Evolutionary conservation across 2,113 vertebrate species (phyloP).

Genomic region (Gobiocypris rarus): DNA sequence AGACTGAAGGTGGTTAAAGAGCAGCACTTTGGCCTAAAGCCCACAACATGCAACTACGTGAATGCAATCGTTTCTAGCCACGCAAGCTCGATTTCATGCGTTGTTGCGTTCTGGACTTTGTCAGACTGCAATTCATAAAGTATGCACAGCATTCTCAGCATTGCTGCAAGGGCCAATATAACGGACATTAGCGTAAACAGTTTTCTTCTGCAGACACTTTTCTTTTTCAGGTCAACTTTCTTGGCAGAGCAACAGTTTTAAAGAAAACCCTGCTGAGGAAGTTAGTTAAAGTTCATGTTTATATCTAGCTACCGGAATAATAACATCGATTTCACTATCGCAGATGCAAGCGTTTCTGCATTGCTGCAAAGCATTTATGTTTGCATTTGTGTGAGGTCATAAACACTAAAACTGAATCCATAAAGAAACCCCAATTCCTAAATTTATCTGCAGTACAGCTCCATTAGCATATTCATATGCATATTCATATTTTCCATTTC

Average conservation of each 20-base stretch:
- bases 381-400: not conserved
- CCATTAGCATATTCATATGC: conserved; percentile 24
- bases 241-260: not conserved
- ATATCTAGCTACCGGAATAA: not conserved
- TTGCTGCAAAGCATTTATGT: not conserved
- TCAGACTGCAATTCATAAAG: not conserved
- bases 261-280: not conserved
- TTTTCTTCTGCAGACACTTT: not conserved
- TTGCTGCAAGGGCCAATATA: conserved; percentile 3
- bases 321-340: not conserved
- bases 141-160: not conserved
- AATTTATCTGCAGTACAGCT: conserved; percentile 3
- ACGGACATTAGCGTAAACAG: not conserved
- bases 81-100: not conserved
- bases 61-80: not conserved
- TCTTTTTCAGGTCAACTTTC: not conserved
- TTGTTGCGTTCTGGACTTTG: not conserved
- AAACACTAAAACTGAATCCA: not conserved
- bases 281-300: not conserved
- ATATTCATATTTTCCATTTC: conserved; percentile 34
- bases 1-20: conserved; percentile 23
- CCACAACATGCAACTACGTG: not conserved
- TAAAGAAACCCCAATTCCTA: conserved; percentile 18
- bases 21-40: not conserved
- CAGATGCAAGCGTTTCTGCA: not conserved